Conservation (phyloP, 2,797 vertebrate species). For the Bryconaethiops microstoma region DNA sequence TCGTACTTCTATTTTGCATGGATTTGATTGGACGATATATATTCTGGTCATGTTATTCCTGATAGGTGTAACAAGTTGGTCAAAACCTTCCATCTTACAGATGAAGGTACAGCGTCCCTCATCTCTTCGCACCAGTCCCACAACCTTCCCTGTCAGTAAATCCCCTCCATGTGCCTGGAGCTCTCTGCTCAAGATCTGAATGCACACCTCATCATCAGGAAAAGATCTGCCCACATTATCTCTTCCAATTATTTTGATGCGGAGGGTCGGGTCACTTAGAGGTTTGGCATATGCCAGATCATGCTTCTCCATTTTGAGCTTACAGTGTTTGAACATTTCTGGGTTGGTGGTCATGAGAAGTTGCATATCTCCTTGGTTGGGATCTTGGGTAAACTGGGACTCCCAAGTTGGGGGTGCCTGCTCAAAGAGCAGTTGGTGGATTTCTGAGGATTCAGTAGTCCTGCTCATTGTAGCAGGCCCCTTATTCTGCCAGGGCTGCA, state of each 20-base stretch:
- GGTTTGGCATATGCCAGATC: conserved; percentile 46
- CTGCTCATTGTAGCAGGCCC: neutral
- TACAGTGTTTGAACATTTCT: conserved; percentile 40
- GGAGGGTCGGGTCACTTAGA: conserved; percentile 22
- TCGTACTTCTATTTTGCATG: conserved; percentile 23
- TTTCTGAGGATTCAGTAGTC: neutral
- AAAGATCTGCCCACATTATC: conserved; percentile 47
- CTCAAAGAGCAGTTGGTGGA: neutral
- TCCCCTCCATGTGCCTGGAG: neutral
- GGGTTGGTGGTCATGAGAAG: conserved; percentile 13
- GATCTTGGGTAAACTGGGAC: conserved; percentile 12
- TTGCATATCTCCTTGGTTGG: conserved; percentile 8
- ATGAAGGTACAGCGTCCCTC: conserved; percentile 32
- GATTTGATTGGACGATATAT: neutral
- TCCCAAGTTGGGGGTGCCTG: neutral
- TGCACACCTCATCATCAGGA: conserved; percentile 51
- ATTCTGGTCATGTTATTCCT: conserved; percentile 38
- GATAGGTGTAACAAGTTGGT: conserved; percentile 23
- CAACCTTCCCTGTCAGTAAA: conserved; percentile 31
- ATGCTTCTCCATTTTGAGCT: conserved; percentile 34
- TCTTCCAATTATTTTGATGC: conserved; percentile 40
- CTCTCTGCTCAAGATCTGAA: conserved; percentile 35
- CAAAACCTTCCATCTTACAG: conserved; percentile 34
- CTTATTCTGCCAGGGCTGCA: neutral
- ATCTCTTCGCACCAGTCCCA: conserved; percentile 41